These are phyloP conservation scores for Lithobates pipiens DNA, from an alignment of 2,797 vertebrate species.

Conservation along the genomic window DNA sequence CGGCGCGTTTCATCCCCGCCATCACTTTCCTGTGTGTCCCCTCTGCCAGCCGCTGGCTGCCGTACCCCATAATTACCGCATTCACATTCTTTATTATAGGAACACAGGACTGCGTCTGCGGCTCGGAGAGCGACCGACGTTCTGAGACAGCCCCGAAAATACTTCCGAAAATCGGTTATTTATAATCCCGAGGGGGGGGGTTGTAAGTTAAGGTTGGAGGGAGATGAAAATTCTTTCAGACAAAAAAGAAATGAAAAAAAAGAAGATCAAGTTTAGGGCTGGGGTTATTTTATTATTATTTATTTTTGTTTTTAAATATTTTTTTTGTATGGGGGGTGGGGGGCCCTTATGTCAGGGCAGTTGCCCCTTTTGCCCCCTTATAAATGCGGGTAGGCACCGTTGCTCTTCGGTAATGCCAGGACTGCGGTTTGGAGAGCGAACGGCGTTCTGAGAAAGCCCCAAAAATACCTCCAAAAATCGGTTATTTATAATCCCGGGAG, in stretches of 20 bases:
- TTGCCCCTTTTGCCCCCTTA: no score
- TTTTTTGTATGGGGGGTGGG: no score
- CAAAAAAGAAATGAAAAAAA: no score
- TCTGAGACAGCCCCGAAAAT: conserved; percentile 75
- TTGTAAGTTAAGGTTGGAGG: background rate
- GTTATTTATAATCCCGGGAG: no score
- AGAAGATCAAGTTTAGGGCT: background rate
- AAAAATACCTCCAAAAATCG: no score
- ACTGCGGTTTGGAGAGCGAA: no score
- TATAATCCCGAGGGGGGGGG: conserved; percentile 69
- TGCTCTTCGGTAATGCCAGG: no score
- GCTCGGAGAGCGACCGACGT: conserved; percentile 74
- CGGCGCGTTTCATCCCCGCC: background rate
- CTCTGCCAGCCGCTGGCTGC: conserved; percentile 76
- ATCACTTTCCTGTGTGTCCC: conserved; percentile 52
- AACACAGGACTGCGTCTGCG: conserved; percentile 78
- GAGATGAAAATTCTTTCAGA: background rate
- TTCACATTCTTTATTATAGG: conserved; percentile 78
- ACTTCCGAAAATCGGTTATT: conserved; percentile 69
- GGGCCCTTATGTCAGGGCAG: no score
- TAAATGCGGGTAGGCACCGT: no score
- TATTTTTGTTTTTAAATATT: no score
- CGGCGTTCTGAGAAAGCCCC: no score
- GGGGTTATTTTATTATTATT: no score
- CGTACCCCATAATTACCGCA: conserved; percentile 79